Conservation (phyloP, 2,888 invertebrate species). For the Antitype chi region DNA sequence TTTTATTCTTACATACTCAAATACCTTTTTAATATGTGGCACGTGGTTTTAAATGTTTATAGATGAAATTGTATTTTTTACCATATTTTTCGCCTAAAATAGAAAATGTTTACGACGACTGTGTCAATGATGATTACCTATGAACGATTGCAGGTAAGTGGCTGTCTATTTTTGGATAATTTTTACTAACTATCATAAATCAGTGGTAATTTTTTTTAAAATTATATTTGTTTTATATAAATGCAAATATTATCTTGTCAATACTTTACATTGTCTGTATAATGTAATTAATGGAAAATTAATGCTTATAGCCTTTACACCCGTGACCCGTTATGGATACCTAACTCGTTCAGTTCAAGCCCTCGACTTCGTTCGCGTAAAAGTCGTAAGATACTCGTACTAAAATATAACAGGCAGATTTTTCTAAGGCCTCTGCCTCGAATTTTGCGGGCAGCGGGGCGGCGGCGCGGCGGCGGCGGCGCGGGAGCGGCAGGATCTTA, state of each 20-base stretch:
- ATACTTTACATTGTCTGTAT: too few relatives aligned
- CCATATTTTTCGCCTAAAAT: too few relatives aligned
- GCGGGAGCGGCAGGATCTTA: too few relatives aligned
- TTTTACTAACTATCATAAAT: neutral
- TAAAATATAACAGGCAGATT: too few relatives aligned
- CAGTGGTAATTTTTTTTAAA: neutral
- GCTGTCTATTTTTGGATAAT: conserved; percentile 9
- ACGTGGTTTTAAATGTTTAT: neutral
- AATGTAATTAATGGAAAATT: neutral
- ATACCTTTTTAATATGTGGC: neutral
- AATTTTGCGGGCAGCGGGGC: too few relatives aligned
- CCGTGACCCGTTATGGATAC: neutral
- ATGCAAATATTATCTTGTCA: neutral
- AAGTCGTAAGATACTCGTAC: too few relatives aligned
- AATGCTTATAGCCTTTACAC: neutral
- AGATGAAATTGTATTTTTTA: neutral
- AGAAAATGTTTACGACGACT: conserved; percentile 54
- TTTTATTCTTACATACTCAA: conserved; percentile 2
- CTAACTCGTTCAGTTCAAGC: too few relatives aligned
- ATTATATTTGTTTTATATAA: neutral
- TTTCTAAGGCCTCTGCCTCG: too few relatives aligned
- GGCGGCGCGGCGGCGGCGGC: too few relatives aligned
- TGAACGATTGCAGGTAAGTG: conserved; percentile 17
- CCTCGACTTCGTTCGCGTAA: too few relatives aligned
- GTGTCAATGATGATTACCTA: conserved; percentile 27